phyloP scores from a whole-genome alignment of 2,113 vertebrate genomes.

The Ariopsis seemanni region DNA sequence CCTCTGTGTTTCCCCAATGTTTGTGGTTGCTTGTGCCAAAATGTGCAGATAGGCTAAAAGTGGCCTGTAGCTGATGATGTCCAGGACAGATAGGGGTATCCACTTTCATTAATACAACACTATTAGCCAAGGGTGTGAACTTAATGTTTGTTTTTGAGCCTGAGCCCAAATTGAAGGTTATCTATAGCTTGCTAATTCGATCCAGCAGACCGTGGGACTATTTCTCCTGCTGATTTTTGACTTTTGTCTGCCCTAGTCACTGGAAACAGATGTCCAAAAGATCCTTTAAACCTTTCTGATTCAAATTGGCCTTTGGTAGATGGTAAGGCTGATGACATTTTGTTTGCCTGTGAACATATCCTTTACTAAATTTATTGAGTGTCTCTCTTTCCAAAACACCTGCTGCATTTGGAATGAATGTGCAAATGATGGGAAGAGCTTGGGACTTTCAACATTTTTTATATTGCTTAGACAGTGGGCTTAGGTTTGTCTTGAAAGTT shows the following conservation, averaged over 20 bases:
- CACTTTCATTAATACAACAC: conserved; percentile 65
- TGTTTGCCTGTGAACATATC: conserved; percentile 72
- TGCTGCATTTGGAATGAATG: conserved; percentile 51
- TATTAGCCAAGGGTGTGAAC: conserved; percentile 70
- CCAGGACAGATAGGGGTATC: conserved; percentile 65
- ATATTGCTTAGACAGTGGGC: neutral
- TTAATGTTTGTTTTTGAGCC: conserved; percentile 63
- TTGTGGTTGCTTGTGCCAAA: conserved; percentile 65
- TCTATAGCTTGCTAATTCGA: conserved; percentile 74
- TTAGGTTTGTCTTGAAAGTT: neutral
- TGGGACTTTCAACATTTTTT: conserved; percentile 2
- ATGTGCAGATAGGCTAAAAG: conserved; percentile 61
- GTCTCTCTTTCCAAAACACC: conserved; percentile 66
- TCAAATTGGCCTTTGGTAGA: conserved; percentile 64
- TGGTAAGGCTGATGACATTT: conserved; percentile 69
- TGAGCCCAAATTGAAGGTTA: conserved; percentile 67
- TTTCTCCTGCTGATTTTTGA: conserved; percentile 70
- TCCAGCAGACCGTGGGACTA: conserved; percentile 65
- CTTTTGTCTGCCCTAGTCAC: conserved; percentile 68
- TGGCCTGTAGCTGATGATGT: conserved; percentile 65
- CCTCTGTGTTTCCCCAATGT: conserved; percentile 47
- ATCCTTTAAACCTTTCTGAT: conserved; percentile 67
- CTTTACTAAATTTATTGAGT: conserved; percentile 68
- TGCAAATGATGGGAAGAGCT: conserved; percentile 54
- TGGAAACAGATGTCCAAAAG: conserved; percentile 73